These are phyloP conservation scores for Rhingia rostrata DNA, from an alignment of 2,888 invertebrate species.

Conservation along the genomic window DNA sequence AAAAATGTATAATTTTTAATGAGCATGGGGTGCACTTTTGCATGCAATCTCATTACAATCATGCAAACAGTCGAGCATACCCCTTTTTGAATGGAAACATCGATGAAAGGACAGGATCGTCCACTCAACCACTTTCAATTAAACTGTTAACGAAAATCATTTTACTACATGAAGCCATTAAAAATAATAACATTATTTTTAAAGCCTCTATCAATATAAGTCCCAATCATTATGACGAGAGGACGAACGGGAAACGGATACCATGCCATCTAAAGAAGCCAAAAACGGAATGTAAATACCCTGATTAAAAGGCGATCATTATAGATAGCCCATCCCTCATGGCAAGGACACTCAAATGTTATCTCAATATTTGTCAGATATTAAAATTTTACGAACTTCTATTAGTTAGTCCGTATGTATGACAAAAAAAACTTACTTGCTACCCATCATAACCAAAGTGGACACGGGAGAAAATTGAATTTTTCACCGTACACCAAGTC, in stretches of 20 bases:
- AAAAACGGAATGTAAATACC: slow-evolving; percentile 6
- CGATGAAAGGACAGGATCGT: background rate
- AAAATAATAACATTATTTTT: slow-evolving; percentile 63
- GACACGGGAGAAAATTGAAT: slow-evolving; percentile 55
- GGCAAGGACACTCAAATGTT: slow-evolving; percentile 25
- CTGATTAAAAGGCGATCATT: slow-evolving; percentile 57
- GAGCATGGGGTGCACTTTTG: slow-evolving; percentile 26
- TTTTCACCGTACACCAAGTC: slow-evolving; percentile 46
- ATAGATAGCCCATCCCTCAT: background rate
- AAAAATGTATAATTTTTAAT: slow-evolving; percentile 54
- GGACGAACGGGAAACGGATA: background rate
- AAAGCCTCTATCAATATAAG: background rate
- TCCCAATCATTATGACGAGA: background rate
- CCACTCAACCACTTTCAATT: slow-evolving; percentile 59
- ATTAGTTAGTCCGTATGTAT: slow-evolving; percentile 45
- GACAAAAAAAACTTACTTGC: slow-evolving; percentile 30
- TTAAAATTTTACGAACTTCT: slow-evolving; percentile 53
- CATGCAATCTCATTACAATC: slow-evolving; percentile 32
- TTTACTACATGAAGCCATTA: slow-evolving; percentile 66
- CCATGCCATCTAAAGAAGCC: background rate
- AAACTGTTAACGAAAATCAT: slow-evolving; percentile 65
- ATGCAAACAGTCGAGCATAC: slow-evolving; percentile 8
- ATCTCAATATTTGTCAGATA: slow-evolving; percentile 67
- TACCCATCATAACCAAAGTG: slow-evolving; percentile 26
- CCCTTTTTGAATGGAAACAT: background rate